Evolutionary conservation across 2,797 vertebrate genomes (phyloP).

Genomic region (Oreortyx pictus): DNA sequence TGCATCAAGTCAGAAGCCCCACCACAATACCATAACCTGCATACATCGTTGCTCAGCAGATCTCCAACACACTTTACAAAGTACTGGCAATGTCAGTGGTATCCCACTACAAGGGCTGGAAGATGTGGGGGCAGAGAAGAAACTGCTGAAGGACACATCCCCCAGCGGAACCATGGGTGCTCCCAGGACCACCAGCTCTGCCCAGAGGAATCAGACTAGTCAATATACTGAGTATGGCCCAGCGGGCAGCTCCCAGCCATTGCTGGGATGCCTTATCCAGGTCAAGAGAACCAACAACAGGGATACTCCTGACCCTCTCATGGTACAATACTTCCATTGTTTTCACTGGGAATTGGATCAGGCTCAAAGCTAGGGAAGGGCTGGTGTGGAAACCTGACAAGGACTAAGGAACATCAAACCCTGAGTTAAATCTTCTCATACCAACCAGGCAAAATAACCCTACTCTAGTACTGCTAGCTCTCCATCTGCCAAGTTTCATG

Average conservation of each 20-base stretch:
- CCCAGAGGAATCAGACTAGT: neutral
- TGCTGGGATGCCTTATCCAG: neutral
- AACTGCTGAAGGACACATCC: fast-evolving
- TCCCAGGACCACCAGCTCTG: neutral
- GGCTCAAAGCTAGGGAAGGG: neutral
- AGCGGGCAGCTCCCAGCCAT: neutral
- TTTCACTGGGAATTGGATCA: neutral
- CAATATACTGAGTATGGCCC: neutral
- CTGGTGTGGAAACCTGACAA: neutral
- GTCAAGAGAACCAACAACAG: neutral
- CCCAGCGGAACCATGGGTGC: neutral
- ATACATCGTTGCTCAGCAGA: neutral
- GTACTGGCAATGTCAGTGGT: fast-evolving
- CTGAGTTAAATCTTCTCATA: neutral
- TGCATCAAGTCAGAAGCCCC: neutral
- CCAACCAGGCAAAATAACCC: neutral
- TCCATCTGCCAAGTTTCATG: neutral
- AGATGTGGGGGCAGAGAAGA: fast-evolving
- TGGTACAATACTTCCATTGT: neutral
- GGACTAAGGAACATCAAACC: neutral
- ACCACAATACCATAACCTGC: neutral
- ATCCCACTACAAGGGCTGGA: neutral
- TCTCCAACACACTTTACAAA: neutral
- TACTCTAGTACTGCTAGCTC: fast-evolving
- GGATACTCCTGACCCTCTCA: neutral